Evolutionary conservation across 2,797 vertebrate genomes (phyloP), one percentile per base, ranked within the genome.

Genomic region (Pachyuromys duprasi): DNA sequence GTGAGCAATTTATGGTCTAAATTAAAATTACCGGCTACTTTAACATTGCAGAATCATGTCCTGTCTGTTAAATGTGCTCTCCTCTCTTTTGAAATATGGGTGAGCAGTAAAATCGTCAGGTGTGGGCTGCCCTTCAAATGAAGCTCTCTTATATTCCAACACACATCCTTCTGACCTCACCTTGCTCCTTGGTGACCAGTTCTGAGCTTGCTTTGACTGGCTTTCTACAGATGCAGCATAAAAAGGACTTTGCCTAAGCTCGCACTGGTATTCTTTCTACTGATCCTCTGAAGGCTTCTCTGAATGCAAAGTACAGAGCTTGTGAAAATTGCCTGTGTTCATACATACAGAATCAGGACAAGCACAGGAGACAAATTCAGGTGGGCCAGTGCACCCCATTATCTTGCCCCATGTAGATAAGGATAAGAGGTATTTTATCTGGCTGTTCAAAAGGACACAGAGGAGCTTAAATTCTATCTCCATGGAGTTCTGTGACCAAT

Each of bases 1-100:
- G 55, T 36, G 83, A 89, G 57, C 45, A 86, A 95, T 42, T 67
- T 42, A 76, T 15, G 60, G 24, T 95, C 39, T 26, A 87, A 76
- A 87, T n/a, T 81, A 28, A 96, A 83, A 12, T 36, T 55, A 72
- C 14, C n/a, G 76, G 2, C 39, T 90, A 79, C 69, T 94, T 63
- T 57, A 63, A 81, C 90, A 39, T 42, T 45, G 12, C 49, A 20
- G 42, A 57, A 78, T 76, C 45, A 83, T 31, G 84, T 88, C 26
- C 4, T n/a, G 0, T 75, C 7, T 84, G 42, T 78, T 75, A 6
- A 42, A 45, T 42, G 31, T 69, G 3, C 9, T 93, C 67, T 49
- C 76, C 63, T 49, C n/a, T 78, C 36, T 55, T 75, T 81, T 74
- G 33, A 88, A 86, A 81, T 49, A 78, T 24, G 24, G 5, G 28